phyloP scores from a whole-genome alignment of 1,140 invertebrate species.

The Paraescarpia echinospica region DNA sequence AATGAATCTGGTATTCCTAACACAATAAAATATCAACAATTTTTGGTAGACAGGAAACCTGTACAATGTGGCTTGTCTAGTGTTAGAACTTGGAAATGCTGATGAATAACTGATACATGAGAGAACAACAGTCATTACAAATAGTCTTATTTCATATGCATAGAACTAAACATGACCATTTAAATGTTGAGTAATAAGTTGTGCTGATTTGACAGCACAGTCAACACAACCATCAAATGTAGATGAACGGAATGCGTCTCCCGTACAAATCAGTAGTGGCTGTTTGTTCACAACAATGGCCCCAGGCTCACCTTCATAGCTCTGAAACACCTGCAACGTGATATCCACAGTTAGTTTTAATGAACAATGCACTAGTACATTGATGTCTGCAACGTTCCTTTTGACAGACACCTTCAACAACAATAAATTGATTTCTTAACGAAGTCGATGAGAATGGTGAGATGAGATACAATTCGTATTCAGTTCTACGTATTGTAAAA shows the following conservation, averaged over 20 bases:
- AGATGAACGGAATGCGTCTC: constrained; percentile 62
- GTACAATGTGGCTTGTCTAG: too few relatives aligned
- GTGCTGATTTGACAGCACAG: constrained; percentile 50
- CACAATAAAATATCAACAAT: too few relatives aligned
- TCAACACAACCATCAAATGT: constrained; percentile 63
- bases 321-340: constrained; percentile 52
- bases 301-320: constrained; percentile 59
- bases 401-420: background rate
- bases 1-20: too few relatives aligned
- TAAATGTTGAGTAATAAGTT: constrained; percentile 17
- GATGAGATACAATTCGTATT: too few relatives aligned
- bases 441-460: too few relatives aligned
- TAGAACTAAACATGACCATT: background rate
- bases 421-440: background rate
- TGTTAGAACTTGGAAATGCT: too few relatives aligned
- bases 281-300: constrained; percentile 54
- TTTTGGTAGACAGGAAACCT: too few relatives aligned
- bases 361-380: background rate
- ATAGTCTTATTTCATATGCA: background rate
- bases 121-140: background rate
- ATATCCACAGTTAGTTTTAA: background rate
- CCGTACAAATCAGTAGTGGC: constrained; percentile 59
- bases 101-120: too few relatives aligned
- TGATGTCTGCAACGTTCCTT: background rate
- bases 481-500: too few relatives aligned